Conservation (phyloP, 2,888 invertebrate species). For the Melolontha melolontha region DNA sequence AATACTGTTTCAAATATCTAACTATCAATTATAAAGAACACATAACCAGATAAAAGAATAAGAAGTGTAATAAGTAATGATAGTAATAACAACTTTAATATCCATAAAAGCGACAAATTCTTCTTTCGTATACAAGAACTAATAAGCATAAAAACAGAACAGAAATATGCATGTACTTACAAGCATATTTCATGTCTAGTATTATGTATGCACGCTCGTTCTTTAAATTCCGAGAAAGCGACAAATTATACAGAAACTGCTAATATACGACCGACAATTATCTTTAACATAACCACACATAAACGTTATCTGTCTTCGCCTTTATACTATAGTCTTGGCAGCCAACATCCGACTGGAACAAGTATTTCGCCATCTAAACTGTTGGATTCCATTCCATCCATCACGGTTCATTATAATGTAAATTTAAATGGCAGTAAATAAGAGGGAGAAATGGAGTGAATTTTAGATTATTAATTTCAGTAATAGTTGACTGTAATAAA, state of each 20-base stretch:
- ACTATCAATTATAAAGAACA: no score
- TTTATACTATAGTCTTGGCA: background rate
- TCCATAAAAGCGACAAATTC: no score
- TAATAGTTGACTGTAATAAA: no score
- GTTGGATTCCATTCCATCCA: constrained; percentile 19
- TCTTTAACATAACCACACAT: constrained; percentile 15
- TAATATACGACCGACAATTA: constrained; percentile 7
- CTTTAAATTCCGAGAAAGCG: constrained; percentile 13
- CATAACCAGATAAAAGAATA: no score
- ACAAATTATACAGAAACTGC: constrained; percentile 7
- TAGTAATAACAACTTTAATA: no score
- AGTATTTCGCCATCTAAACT: constrained; percentile 5
- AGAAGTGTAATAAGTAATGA: no score
- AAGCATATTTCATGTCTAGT: no score
- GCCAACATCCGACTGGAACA: constrained; percentile 5
- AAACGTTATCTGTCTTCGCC: constrained; percentile 15
- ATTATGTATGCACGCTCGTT: background rate
- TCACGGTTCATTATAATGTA: constrained; percentile 21
- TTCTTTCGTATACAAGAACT: no score
- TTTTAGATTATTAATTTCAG: constrained; percentile 13
- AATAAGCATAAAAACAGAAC: no score
- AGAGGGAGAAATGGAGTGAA: background rate
- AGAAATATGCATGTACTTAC: no score
- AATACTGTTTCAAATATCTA: no score
- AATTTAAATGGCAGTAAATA: constrained; percentile 13